Conservation (phyloP, 2,113 vertebrate species). For the Pithys albifrons region DNA sequence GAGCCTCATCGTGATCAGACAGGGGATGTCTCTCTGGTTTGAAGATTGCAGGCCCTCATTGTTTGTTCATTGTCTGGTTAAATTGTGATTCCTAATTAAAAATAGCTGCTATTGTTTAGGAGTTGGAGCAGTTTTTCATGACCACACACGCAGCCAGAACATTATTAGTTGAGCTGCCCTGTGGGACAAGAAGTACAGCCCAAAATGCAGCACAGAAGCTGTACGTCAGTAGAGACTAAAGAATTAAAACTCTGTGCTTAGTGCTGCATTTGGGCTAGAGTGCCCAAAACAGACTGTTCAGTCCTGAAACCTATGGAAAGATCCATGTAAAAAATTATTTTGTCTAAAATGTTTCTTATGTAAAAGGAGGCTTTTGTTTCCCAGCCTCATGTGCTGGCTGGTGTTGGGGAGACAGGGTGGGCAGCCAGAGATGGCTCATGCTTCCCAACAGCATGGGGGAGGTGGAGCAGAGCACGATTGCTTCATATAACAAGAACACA, state of each 20-base stretch:
- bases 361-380: background rate
- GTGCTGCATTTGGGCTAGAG: background rate
- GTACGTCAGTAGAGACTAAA: background rate
- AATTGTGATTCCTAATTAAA: conserved; percentile 14
- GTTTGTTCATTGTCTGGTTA: background rate
- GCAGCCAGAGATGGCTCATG: background rate
- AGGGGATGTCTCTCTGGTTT: background rate
- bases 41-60: background rate
- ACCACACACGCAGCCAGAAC: background rate
- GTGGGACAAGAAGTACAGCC: background rate
- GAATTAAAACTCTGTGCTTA: background rate
- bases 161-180: background rate
- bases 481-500: background rate
- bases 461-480: rapidly evolving
- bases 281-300: background rate
- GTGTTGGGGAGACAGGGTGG: background rate
- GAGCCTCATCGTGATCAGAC: background rate
- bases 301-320: background rate
- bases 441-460: background rate
- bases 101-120: background rate
- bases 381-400: background rate
- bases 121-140: background rate
- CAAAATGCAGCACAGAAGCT: background rate
- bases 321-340: background rate
- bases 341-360: background rate